These are phyloP conservation scores for Phaenicophaeus curvirostris DNA, from an alignment of 2,797 vertebrate genomes.

Conservation along the genomic window DNA sequence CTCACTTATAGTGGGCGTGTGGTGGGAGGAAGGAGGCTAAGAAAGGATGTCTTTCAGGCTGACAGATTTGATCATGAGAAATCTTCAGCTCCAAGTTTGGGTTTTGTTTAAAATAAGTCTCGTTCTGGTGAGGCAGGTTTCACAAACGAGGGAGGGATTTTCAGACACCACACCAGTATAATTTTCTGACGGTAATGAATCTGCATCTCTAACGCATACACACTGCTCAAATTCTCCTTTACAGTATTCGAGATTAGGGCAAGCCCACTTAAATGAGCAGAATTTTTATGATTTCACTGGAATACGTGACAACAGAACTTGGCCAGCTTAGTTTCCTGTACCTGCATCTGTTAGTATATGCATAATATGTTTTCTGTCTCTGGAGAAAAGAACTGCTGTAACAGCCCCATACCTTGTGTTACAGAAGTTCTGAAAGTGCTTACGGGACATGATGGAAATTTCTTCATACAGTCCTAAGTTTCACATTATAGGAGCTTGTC, in stretches of 20 bases:
- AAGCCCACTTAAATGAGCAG: neutral
- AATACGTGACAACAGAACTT: neutral
- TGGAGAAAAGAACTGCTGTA: neutral
- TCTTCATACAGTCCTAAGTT: neutral
- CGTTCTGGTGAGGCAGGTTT: constrained; percentile 18
- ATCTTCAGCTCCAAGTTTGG: neutral
- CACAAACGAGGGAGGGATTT: constrained; percentile 17
- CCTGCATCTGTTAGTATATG: neutral
- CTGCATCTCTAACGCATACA: neutral
- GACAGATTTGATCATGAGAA: constrained; percentile 28
- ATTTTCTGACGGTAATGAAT: constrained; percentile 16
- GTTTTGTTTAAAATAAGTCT: constrained; percentile 52
- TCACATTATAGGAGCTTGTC: neutral
- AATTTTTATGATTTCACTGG: neutral
- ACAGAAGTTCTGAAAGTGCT: neutral
- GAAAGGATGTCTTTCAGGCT: constrained; percentile 38
- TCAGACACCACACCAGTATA: neutral
- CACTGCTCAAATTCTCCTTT: neutral
- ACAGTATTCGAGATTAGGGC: neutral
- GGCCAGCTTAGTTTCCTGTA: neutral
- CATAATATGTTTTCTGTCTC: neutral
- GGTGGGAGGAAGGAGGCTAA: constrained; percentile 10
- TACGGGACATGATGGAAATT: neutral
- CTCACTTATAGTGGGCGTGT: neutral
- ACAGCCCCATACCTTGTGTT: neutral